These are phyloP conservation scores for Apodemus agrarius DNA, from an alignment of 2,797 vertebrate genomes.

Conservation along the genomic window DNA sequence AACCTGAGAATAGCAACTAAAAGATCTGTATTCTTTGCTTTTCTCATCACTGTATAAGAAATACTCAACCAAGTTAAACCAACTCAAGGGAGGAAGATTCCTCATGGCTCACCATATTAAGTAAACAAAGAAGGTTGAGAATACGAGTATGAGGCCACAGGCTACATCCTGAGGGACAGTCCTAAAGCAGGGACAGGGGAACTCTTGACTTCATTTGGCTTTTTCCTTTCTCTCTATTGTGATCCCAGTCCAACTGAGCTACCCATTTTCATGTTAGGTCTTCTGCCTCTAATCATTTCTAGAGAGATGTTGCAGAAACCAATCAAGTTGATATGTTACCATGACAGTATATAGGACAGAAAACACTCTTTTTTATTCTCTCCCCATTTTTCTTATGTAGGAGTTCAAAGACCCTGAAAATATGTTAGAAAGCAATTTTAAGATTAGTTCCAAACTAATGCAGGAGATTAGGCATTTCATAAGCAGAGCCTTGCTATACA, in stretches of 20 bases:
- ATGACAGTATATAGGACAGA: neutral
- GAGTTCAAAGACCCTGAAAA: neutral
- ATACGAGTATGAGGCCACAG: neutral
- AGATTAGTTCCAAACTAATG: constrained; percentile 23
- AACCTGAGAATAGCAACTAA: neutral
- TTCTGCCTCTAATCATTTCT: neutral
- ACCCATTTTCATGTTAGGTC: neutral
- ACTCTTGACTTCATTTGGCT: neutral
- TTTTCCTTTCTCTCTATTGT: neutral
- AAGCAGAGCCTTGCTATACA: neutral
- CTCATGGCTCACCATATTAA: neutral
- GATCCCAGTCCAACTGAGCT: no score
- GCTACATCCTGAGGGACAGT: neutral
- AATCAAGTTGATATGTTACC: neutral
- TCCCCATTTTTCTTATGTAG: constrained; percentile 23
- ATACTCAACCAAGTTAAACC: neutral
- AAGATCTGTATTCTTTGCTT: neutral
- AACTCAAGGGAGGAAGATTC: neutral
- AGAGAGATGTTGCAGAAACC: neutral
- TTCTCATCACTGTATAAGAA: neutral
- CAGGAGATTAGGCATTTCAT: neutral
- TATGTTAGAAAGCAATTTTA: neutral
- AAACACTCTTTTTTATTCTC: neutral
- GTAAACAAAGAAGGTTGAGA: neutral
- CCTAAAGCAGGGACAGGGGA: no score